Percentiles rank a stretch among this genome's conserved stretches.
Conservation (phyloP, 2,113 vertebrate genomes). For the Tapirus terrestris region DNA sequence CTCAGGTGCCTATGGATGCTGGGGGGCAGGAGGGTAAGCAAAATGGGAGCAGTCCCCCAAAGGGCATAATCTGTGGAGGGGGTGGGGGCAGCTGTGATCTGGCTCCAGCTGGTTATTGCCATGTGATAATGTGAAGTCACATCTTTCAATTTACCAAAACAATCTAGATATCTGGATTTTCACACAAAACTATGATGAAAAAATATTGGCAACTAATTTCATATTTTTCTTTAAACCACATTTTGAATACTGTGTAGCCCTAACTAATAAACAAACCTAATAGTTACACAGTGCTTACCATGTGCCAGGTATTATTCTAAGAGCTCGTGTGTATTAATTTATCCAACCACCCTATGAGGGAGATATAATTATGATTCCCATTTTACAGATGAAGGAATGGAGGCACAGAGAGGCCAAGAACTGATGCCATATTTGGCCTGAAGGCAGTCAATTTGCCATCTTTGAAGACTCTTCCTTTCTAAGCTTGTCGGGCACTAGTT, state of each 20-base stretch:
- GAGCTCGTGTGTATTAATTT: background rate
- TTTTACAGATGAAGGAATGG: background rate
- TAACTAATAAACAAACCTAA: background rate
- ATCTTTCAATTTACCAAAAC: background rate
- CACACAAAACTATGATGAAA: background rate
- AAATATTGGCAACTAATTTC: background rate
- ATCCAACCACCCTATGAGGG: background rate
- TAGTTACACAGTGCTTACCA: background rate
- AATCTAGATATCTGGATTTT: background rate
- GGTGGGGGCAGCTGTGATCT: background rate
- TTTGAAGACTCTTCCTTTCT: background rate
- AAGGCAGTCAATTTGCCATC: background rate
- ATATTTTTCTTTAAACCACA: background rate
- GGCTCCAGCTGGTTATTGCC: background rate
- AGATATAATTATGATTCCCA: background rate
- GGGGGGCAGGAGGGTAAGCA: background rate
- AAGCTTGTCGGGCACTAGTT: background rate
- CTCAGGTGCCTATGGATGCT: background rate
- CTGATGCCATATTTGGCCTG: background rate
- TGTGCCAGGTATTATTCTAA: background rate
- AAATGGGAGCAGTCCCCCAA: background rate
- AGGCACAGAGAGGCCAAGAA: background rate
- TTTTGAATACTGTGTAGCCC: background rate
- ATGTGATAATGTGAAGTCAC: background rate
- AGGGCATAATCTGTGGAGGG: background rate